phyloP scores from a whole-genome alignment of 2,797 vertebrate species.

The Delichon dasypus region DNA sequence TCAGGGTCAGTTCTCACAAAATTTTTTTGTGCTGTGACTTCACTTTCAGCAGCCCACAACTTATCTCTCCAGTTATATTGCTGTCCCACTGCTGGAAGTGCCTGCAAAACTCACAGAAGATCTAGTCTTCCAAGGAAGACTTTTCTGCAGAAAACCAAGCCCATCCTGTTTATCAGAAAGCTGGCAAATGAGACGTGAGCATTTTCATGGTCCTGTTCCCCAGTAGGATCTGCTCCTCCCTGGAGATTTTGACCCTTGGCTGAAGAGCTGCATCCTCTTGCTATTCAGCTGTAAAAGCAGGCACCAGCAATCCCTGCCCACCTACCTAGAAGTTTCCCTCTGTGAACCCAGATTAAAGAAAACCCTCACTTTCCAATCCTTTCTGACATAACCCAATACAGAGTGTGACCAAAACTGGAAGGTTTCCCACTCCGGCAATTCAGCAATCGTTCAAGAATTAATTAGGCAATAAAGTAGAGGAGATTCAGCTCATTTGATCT shows the following conservation, averaged over 20 bases:
- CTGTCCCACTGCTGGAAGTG: background rate
- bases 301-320: constrained; percentile 8
- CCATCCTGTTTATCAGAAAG: background rate
- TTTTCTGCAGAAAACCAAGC: background rate
- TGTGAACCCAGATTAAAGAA: constrained; percentile 31
- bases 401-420: constrained; percentile 26
- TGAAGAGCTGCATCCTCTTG: background rate
- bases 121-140: background rate
- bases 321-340: constrained; percentile 49
- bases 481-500: constrained; percentile 62
- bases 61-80: background rate
- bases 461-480: constrained; percentile 61
- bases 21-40: background rate
- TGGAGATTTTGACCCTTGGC: background rate
- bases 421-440: constrained; percentile 19
- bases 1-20: background rate
- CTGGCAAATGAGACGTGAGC: background rate
- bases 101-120: background rate
- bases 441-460: constrained; percentile 46
- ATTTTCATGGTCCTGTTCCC: background rate
- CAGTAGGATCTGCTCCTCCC: background rate
- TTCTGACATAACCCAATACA: constrained; percentile 15
- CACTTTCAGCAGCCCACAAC: background rate
- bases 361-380: background rate
- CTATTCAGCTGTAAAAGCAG: background rate